Conservation (phyloP, 2,113 vertebrate genomes). For the Phyllostomus discolor region DNA sequence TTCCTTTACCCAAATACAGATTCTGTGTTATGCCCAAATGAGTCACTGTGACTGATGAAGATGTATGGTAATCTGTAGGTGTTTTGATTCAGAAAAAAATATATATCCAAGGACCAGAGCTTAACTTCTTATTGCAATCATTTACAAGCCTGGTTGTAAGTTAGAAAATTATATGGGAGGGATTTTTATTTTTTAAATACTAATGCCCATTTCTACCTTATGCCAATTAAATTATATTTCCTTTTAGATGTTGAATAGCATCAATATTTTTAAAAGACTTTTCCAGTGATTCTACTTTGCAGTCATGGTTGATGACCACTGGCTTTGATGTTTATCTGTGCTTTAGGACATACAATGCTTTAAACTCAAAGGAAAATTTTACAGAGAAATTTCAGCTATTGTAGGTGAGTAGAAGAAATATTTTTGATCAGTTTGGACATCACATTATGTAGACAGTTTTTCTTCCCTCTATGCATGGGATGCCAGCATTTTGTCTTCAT, state of each 20-base stretch:
- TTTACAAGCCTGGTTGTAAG: neutral
- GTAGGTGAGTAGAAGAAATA: neutral
- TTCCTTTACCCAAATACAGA: neutral
- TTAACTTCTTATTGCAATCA: neutral
- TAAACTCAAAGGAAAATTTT: neutral
- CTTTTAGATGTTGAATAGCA: neutral
- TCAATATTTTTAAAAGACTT: neutral
- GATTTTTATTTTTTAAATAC: neutral
- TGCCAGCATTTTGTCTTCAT: neutral
- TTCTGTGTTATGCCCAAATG: neutral
- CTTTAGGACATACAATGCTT: neutral
- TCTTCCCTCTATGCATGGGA: neutral
- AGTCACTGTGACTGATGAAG: neutral
- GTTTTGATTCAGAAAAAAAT: constrained; percentile 1
- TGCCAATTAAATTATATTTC: neutral
- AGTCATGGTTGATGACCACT: neutral
- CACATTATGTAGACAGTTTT: neutral
- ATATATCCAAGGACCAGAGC: neutral
- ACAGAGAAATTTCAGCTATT: neutral
- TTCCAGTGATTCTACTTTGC: neutral
- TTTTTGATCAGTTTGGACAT: neutral
- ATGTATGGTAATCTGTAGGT: neutral
- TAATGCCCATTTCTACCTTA: neutral
- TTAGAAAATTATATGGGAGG: neutral
- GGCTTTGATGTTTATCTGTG: neutral